A percentile compares a stretch with the other conserved stretches of the same genome.
Evolutionary conservation across 2,797 vertebrate species (phyloP).

Genomic region (Okamejei kenojei): DNA sequence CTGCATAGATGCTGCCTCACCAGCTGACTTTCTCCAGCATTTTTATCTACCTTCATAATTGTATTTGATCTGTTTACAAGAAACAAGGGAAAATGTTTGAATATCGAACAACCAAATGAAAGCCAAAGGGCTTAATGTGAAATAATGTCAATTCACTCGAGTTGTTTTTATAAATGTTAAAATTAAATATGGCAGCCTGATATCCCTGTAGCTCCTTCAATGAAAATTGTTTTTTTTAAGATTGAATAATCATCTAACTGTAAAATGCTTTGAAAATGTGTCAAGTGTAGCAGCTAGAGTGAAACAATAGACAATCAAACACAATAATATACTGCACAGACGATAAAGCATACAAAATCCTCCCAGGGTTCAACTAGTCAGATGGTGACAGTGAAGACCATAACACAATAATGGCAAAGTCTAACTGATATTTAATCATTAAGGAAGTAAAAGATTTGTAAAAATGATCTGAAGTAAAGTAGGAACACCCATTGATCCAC

Average conservation of each 20-base stretch:
- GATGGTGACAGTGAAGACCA: background rate
- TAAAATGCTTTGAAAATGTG: background rate
- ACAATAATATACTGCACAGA: background rate
- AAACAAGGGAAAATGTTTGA: background rate
- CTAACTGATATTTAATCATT: constrained; percentile 10
- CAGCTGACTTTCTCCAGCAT: too few relatives aligned
- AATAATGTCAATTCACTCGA: background rate
- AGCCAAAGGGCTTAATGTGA: background rate
- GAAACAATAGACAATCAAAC: background rate
- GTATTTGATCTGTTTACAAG: background rate
- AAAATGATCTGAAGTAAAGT: background rate
- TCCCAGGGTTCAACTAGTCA: background rate
- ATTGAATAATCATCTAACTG: constrained; percentile 10
- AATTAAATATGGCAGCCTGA: background rate
- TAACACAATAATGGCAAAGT: background rate
- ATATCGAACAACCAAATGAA: background rate
- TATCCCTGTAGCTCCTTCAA: background rate
- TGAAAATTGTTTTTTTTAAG: constrained; percentile 23
- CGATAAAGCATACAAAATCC: constrained; percentile 18
- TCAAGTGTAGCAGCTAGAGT: constrained; percentile 23
- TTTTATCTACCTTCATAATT: background rate
- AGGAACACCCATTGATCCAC: background rate
- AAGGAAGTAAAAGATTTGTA: background rate
- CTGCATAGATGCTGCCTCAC: too few relatives aligned
- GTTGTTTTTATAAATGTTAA: background rate